Evolutionary conservation across 2,888 invertebrate species (phyloP), one percentile per base, ranked within the genome.

Genomic region (Electrophaes corylata): DNA sequence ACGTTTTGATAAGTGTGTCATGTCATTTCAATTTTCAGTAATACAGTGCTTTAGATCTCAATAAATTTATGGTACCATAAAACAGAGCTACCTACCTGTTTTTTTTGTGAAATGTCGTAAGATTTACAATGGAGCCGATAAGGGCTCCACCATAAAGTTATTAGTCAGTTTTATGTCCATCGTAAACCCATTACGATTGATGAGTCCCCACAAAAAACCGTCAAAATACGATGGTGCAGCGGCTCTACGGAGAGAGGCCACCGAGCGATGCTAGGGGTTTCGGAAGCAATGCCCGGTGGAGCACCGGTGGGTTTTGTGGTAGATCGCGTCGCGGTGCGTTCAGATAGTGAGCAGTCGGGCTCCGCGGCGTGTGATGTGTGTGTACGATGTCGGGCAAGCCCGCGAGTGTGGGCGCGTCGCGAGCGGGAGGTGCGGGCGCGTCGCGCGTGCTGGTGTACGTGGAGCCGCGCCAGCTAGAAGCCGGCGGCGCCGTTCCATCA

Each of bases 311-410:
- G 70, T 71, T 73, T 73, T 70, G 74, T 70, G 74, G 75, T 74
- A 80, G 81, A 79, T 77, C 80, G 78, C 79, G 78, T 78, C 73
- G 76, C 72, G 77, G 80, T 74, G 84, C 81, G 76, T 77, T 80
- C 83, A 86, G 87, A 80, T 86, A 86, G 85, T 84, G 83, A 86
- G 85, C 83, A 82, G 84, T 80, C 77, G 80, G 82, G 83, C 77
- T 75, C 76, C 80, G 85, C 80, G 81, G 84, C 89, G 94, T 93
- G 94, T 95, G 94, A 94, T 95, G 95, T 94, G 94, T 92, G 93
- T 93, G 92, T 92, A 94, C 93, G 92, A 95, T 95, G 94, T 94
- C 95, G 92, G 94, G 94, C 93, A 95, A 95, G 94, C 94, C 95
- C 94, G 95, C 95, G 92, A 94, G 94, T 88, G 92, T 93, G 89